Evolutionary conservation across 1,140 invertebrate genomes (phyloP), one percentile per base, ranked within the genome.

Genomic region (Parapsyche elsis): DNA sequence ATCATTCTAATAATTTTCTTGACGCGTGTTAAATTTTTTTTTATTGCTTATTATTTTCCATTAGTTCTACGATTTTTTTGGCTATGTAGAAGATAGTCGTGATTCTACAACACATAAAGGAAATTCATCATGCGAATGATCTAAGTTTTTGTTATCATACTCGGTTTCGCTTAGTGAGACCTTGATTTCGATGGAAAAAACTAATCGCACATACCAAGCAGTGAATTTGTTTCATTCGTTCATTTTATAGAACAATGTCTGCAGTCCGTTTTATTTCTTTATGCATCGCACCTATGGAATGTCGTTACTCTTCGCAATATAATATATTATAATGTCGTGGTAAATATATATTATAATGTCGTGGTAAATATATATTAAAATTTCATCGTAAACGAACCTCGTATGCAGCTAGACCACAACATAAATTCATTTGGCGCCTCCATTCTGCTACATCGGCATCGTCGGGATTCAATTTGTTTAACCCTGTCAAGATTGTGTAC

Each of bases 391-490:
- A n/a, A 53, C 7, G 12, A 7, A 14, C 10, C 10, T 75, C 10
- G 73, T 53, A 19, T 16, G 5, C 38, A 75, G 73, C 73, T 46
- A 75, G 26, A 53, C 21, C 44, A 24, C n/a, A 16, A 49, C 38
- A 49, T 75, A 75, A 75, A 75, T 75, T 75, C 16, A 75, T 12
- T 19, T 67, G 73, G 73, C 73, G 73, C 73, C 73, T 75, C 16
- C 49, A 46, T 24, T n/a, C 9, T 49, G 10, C 45, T 12, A 46
- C 45, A 12, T 12, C n/a, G n/a, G 30, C 30, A 38, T 14, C 57
- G n/a, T 67, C 21, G 19, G 19, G 30, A 23, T 23, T 26, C 64
- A 67, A 26, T 38, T 38, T 38, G 30, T 38, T 38, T 38, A 38
- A 4, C 30, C 30, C 30, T 38, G 30, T 38, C 30, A 7, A 38